These are phyloP conservation scores for Trissolcus brochymenae DNA, from an alignment of 2,888 invertebrate genomes.

Conservation along the genomic window DNA sequence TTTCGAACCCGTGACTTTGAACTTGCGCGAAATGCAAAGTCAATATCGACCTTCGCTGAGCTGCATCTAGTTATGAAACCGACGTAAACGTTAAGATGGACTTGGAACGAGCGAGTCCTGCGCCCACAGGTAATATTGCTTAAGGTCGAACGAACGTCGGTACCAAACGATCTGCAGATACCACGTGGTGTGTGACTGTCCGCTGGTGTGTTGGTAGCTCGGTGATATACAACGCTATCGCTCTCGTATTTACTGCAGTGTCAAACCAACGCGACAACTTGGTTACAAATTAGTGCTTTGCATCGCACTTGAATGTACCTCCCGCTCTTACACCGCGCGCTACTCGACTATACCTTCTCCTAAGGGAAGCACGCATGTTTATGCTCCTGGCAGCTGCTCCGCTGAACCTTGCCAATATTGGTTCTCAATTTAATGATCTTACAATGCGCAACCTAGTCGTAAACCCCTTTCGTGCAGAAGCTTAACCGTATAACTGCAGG, in stretches of 20 bases:
- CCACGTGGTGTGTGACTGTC: conserved; percentile 54
- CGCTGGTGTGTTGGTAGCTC: conserved; percentile 63
- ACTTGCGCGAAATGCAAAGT: conserved; percentile 53
- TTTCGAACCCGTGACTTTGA: conserved; percentile 60
- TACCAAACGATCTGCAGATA: conserved; percentile 46
- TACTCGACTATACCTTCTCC: conserved; percentile 61
- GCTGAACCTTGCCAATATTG: conserved; percentile 73
- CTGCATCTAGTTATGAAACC: conserved; percentile 61
- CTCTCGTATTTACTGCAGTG: conserved; percentile 75
- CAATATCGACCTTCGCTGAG: conserved; percentile 64
- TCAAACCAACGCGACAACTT: conserved; percentile 76
- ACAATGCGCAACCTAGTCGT: conserved; percentile 62
- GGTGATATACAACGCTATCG: conserved; percentile 74
- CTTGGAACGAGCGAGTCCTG: conserved; percentile 52
- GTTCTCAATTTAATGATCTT: conserved; percentile 75
- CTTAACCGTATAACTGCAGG: conserved; percentile 50
- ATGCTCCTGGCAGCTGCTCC: conserved; percentile 73
- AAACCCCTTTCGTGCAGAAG: conserved; percentile 56
- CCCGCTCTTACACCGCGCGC: conserved; percentile 60
- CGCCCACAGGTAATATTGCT: conserved; percentile 51
- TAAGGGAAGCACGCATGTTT: conserved; percentile 69
- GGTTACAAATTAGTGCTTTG: conserved; percentile 75
- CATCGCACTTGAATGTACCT: conserved; percentile 60
- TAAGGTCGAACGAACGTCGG: conserved; percentile 57
- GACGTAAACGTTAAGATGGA: conserved; percentile 47